Evolutionary conservation across 2,888 invertebrate species (phyloP), one percentile per base, ranked within the genome.

Genomic region (Hipparchia semele): DNA sequence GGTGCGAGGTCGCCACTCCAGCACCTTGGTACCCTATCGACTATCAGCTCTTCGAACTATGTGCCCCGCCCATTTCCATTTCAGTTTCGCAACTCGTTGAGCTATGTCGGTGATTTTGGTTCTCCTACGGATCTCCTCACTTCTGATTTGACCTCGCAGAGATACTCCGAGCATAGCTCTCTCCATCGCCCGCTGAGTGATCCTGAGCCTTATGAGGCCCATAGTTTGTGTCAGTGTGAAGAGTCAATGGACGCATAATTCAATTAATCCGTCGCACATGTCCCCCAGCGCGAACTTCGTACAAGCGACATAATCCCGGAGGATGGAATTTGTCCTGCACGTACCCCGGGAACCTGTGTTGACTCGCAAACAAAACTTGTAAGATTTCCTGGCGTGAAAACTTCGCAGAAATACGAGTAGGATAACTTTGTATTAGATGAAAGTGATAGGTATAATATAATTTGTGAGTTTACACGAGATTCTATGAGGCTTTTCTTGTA

Each of bases 341-440:
- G 49, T 66, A 77, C 77, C 75, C 74, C 73, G 69, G 66, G 53
- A 74, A 74, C 77, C 71, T 66, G 66, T 78, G 79, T 79, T 79
- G 77, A 79, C 80, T 77, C 77, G 73, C 70, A 73, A 71, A 75
- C 68, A 66, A 79, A 80, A 78, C 69, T 78, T 77, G 71, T 71
- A 74, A 80, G 77, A 80, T 78, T 80, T 80, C 60, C 60, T 9
- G 33, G 60, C 46, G 49, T 49, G 61, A 69, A 69, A 69, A 68
- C 39, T 69, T 69, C 9, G 51, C 7, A 53, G 51, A 69, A 53
- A 60, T 13, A 3, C 13, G 58, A 13, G 8, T 58, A 23, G n/a
- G n/a, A n/a, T 68, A 68, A 68, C 68, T 68, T 53, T 51, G 68
- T 68, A 60, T 68, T 68, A 68, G 51, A 60, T 60, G 56, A 51